A percentile compares a stretch with the other conserved stretches of the same genome.
phyloP scores from a whole-genome alignment of 2,797 vertebrate genomes.

The Poeciliopsis presidionis region DNA sequence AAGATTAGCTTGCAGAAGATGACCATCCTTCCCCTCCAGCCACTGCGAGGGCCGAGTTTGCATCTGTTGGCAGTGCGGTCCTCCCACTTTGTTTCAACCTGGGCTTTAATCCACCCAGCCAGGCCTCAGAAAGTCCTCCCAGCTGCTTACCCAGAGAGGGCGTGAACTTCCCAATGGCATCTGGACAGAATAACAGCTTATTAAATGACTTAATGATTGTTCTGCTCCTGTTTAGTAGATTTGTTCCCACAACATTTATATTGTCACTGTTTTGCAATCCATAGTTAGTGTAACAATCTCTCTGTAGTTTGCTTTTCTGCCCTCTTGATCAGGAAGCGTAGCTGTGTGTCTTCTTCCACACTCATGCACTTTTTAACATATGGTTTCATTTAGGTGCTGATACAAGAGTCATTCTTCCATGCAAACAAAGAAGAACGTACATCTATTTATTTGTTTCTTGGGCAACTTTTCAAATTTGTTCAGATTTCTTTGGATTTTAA shows the following conservation, averaged over 20 bases:
- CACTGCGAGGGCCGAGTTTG: neutral
- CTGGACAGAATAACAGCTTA: neutral
- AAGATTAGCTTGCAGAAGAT: conserved; percentile 4
- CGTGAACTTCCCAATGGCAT: conserved; percentile 18
- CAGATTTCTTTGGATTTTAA: too few species aligned
- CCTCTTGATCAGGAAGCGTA: conserved; percentile 9
- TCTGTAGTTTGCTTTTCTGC: neutral
- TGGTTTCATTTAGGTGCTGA: conserved; percentile 63
- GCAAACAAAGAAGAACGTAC: conserved; percentile 32
- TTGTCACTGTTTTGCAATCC: neutral
- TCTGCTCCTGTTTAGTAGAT: neutral
- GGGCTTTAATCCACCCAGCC: conserved; percentile 26
- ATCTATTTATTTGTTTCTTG: neutral
- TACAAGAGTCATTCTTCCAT: conserved; percentile 52
- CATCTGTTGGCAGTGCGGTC: neutral
- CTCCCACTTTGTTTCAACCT: conserved; percentile 22
- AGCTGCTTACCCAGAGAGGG: conserved; percentile 17
- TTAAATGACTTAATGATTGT: neutral
- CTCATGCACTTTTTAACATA: conserved; percentile 50
- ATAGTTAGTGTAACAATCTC: neutral
- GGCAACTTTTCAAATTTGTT: neutral
- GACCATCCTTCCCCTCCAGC: conserved; percentile 14
- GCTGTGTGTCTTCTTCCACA: conserved; percentile 23
- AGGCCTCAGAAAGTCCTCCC: conserved; percentile 28
- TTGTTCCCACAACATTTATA: neutral